Conservation (phyloP, 1,140 invertebrate genomes). For the Drosophila baimaii region DNA sequence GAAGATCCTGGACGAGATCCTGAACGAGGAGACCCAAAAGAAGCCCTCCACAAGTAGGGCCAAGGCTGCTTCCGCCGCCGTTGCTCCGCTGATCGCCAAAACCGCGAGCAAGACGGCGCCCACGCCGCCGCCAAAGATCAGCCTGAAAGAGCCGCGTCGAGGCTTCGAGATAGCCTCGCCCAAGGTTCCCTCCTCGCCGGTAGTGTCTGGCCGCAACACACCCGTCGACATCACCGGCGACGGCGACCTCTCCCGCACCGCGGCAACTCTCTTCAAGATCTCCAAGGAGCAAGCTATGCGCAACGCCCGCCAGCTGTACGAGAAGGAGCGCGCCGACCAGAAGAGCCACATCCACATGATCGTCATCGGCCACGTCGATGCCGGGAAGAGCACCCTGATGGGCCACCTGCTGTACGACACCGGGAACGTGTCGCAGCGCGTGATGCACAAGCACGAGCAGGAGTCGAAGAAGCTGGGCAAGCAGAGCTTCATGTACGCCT, state of each 20-base stretch:
- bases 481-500: slow-evolving; percentile 99
- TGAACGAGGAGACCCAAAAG: slow-evolving; percentile 85
- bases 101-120: slow-evolving; percentile 14
- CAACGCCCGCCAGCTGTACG: slow-evolving; percentile 86
- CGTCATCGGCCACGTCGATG: slow-evolving; percentile 99
- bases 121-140: slow-evolving; percentile 63
- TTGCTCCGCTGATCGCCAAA: slow-evolving; percentile 23
- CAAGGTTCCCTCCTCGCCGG: slow-evolving; percentile 85
- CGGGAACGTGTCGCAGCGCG: slow-evolving; percentile 94
- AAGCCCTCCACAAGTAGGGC: slow-evolving; percentile 29
- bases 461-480: slow-evolving; percentile 99
- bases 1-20: slow-evolving; percentile 89
- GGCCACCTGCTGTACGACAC: slow-evolving; percentile 96
- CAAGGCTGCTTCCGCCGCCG: slow-evolving; percentile 13
- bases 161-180: slow-evolving; percentile 85
- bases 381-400: slow-evolving; percentile 99
- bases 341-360: slow-evolving; percentile 97
- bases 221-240: slow-evolving; percentile 68
- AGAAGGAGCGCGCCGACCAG: slow-evolving; percentile 89
- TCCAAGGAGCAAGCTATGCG: slow-evolving; percentile 79
- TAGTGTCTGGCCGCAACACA: slow-evolving; percentile 85
- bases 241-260: slow-evolving; percentile 35
- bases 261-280: slow-evolving; percentile 60
- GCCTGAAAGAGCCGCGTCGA: slow-evolving; percentile 74
- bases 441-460: slow-evolving; percentile 98